A percentile compares a stretch with the other conserved stretches of the same genome.
Evolutionary conservation across 2,797 vertebrate genomes (phyloP).

Genomic region (Sparidentex hasta): DNA sequence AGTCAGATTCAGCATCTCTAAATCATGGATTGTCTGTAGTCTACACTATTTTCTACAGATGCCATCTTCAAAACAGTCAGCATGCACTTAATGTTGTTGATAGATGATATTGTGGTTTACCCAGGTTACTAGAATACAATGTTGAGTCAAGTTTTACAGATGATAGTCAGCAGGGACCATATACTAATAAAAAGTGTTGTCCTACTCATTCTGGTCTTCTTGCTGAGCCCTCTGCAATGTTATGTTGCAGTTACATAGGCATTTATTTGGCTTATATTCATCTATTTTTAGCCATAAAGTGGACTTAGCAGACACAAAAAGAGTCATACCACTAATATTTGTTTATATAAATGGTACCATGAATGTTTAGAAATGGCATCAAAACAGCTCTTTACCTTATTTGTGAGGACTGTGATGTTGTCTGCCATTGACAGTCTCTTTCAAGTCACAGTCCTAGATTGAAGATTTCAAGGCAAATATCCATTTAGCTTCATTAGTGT

Average conservation of each 20-base stretch:
- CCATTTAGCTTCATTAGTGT: not conserved
- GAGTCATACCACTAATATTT: too few relatives aligned
- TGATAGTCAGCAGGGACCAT: conserved; percentile 28
- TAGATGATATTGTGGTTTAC: conserved; percentile 32
- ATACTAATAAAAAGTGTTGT: conserved; percentile 24
- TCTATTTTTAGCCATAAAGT: not conserved
- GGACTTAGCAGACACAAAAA: not conserved
- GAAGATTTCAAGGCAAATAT: conserved; percentile 16
- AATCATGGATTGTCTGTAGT: conserved; percentile 8
- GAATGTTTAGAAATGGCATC: not conserved
- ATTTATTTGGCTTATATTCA: not conserved
- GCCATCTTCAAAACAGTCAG: conserved; percentile 6
- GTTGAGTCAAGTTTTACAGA: conserved; percentile 29
- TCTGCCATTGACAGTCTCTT: not conserved
- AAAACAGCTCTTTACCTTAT: not conserved
- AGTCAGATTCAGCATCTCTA: conserved; percentile 18
- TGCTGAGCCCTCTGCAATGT: not conserved
- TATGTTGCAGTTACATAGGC: not conserved
- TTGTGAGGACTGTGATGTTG: not conserved
- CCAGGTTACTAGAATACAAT: conserved; percentile 49
- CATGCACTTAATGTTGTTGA: conserved; percentile 7
- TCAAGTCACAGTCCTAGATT: not conserved
- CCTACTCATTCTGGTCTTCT: not conserved
- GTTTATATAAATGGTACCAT: too few relatives aligned
- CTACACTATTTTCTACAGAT: conserved; percentile 5